Conservation (phyloP, 2,113 vertebrate species). For the Heteronetta atricapilla region DNA sequence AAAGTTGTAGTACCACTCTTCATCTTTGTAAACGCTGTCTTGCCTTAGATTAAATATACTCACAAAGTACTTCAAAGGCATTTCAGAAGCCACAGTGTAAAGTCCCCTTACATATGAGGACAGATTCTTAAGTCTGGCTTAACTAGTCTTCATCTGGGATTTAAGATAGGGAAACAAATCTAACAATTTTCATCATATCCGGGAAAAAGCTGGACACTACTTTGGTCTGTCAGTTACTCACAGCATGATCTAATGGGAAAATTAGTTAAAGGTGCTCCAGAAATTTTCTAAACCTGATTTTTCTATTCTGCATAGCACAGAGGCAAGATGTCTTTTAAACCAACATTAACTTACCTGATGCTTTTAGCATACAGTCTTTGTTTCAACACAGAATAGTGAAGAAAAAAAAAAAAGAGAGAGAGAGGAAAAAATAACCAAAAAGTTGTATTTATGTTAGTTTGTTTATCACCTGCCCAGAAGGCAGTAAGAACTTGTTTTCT, state of each 20-base stretch:
- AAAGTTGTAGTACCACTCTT: background rate
- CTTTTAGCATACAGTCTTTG: background rate
- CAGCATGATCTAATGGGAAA: background rate
- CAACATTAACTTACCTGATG: fast-evolving
- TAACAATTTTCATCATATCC: background rate
- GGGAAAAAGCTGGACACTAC: background rate
- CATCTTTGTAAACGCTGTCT: background rate
- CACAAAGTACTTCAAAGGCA: background rate
- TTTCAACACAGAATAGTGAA: background rate
- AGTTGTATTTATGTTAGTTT: background rate
- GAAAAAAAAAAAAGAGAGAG: background rate
- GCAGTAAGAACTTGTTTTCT: background rate
- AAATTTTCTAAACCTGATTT: background rate
- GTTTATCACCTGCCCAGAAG: background rate
- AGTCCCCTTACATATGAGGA: background rate
- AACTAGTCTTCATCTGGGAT: background rate
- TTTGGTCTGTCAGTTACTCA: background rate
- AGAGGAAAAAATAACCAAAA: background rate
- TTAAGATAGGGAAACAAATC: background rate
- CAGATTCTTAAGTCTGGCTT: background rate
- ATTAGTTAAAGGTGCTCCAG: background rate
- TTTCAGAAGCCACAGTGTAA: background rate
- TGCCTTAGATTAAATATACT: background rate
- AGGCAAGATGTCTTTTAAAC: background rate
- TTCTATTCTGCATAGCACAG: background rate